Evolutionary conservation across 2,797 vertebrate species (phyloP), one percentile per base, ranked within the genome.

Genomic region (Eospalax fontanierii): DNA sequence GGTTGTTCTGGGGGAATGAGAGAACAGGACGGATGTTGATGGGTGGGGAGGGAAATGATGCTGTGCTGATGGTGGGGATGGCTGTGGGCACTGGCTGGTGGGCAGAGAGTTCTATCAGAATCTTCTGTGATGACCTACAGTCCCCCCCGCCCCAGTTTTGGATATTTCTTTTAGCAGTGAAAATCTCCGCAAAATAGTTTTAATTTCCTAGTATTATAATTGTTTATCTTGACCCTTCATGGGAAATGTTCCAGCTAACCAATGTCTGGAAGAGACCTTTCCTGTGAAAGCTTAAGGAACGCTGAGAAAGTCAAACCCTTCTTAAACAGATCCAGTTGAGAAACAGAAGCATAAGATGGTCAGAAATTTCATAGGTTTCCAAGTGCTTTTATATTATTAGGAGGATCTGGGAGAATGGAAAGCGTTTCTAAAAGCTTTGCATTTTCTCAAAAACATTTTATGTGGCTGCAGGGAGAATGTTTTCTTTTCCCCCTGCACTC

Each of bases 401-500:
- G 40, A 88, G 66, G 74, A 83, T 89, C 85, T n/a, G 70, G 61
- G 59, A 54, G 75, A 89, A 86, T 43, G 22, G 87, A 91, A 78
- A 89, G 40, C 22, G 68, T 87, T 95, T 94, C 63, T 7, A 90
- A 91, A 90, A 94, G 19, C n/a, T 87, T 94, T 40, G 28, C 7
- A 2, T 94, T 92, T 95, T 96, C 28, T 94, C 40, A 4, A 80
- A 87, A 90, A 80, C 92, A 78, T 95, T 96, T 85, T 57, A 81
- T 2, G 11, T 80, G 89, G 65, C 59, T 89, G 46, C 18, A 9
- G 50, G 79, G 35, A 82, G 90, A 86, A 57, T 79, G 54, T 33
- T 94, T 78, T 89, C 35, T 22, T 89, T 78, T 88, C 61, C 15
- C 70, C 46, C 86, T 24, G 12, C 40, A 6, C 4, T 91, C 54